Base-by-base conservation (phyloP, 2,797 vertebrate species). In the Platyrinchus mystaceus region DNA sequence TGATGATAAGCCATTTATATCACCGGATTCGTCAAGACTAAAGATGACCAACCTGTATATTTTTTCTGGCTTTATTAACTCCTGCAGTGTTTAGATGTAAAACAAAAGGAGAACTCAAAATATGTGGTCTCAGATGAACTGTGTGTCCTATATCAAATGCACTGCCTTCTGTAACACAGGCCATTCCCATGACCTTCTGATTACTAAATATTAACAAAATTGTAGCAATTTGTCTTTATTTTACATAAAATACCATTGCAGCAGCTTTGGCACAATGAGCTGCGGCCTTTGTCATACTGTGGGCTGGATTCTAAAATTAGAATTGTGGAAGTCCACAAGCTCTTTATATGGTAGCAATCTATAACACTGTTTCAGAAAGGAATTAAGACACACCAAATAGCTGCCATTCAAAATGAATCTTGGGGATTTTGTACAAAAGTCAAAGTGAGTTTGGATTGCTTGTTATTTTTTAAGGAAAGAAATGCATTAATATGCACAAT, bases 401-500 rank as follows among this genome's bases (percentile, higher is more conserved):
- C 67, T 83, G 49, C 46, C 32, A 43, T 58, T 76, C 63, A 74
- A 64, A 90, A 39, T 80, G 81, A 58, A 50, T 93, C n/a, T 84
- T 43, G 2, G 19, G 17, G 44, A 71, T 91, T 93, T 84, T 81
- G 59, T 81, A 75, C 66, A 60, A 94, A 91, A 96, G 69, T 43
- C 80, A 90, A 44, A 62, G 53, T 23, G 47, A 58, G 39, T 87
- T 84, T 93, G 55, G 56, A 92, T 90, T 87, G 49, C 86, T 94
- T 0, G 2, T 49, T 60, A 24, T 47, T 69, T 89, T 86, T 85
- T 41, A 58, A 75, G 59, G 41, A 84, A 88, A 89, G 67, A 84
- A 88, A 62, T 81, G 27, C 70, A 87, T 97, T 95, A 93, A 79
- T 92, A 96, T 95, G 82, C 82, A 86, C 56, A 76, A 53, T 80